Conservation (phyloP, 2,113 vertebrate genomes). For the Hydrochoerus hydrochaeris region DNA sequence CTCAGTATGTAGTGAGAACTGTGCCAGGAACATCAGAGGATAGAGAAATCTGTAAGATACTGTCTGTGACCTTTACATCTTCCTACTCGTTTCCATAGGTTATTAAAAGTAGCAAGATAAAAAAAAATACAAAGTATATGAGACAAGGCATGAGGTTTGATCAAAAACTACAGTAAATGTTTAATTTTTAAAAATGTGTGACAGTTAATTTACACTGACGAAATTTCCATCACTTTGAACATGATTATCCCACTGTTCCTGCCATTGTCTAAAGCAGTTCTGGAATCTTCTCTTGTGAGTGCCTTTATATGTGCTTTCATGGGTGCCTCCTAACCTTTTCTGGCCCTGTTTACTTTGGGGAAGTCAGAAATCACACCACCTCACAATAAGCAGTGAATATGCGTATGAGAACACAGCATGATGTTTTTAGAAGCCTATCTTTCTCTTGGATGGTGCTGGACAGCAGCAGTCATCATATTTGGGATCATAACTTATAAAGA, state of each 20-base stretch:
- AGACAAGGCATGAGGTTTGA: neutral
- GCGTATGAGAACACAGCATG: neutral
- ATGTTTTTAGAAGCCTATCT: neutral
- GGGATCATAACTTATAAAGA: neutral
- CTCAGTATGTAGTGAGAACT: neutral
- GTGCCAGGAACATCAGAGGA: neutral
- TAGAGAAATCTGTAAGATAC: neutral
- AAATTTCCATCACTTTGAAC: neutral
- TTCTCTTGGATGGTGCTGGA: neutral
- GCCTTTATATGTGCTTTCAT: neutral
- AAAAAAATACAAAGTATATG: neutral
- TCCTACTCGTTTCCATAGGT: neutral
- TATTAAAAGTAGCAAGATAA: neutral
- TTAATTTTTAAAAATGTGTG: neutral
- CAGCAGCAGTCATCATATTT: neutral
- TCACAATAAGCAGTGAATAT: neutral
- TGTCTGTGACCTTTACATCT: neutral
- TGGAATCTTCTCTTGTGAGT: neutral
- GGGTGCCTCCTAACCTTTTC: neutral
- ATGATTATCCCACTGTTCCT: neutral
- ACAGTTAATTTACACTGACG: neutral
- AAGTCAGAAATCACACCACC: neutral
- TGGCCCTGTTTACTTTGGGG: neutral
- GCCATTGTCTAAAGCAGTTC: neutral
- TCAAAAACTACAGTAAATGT: neutral